Base-by-base conservation (phyloP, 2,797 vertebrate species). In the Novumbra hubbsi region DNA sequence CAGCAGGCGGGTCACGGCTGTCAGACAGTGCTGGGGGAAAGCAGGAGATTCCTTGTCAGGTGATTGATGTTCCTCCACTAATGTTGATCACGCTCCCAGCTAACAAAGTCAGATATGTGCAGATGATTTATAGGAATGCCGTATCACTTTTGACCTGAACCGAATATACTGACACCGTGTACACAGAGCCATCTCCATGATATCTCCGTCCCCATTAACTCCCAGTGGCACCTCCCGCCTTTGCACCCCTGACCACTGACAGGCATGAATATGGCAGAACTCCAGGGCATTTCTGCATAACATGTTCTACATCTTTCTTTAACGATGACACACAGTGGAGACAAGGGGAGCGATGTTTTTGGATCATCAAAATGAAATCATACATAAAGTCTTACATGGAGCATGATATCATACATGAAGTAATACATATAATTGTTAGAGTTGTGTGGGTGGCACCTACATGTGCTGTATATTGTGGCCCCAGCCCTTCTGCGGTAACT, bases 121-220 rank as follows among this genome's bases (percentile, higher is more conserved):
- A 63, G 14, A 63, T 16, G 38, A 48, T 28, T 62, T 67, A 69
- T 48, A 69, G 45, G 38, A 65, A 68, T 66, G 38, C 63, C 45
- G 48, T 38, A 21, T 60, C 21, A 24, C 38, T 34, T 15, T 17
- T 21, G 17, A 21, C 41, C 65, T 67, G 32, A 2, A 45, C 11
- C 38, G 0, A 24, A 14, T 12, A 68, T 12, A 38, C 5, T 24
- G 65, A 68, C 65, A 34, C 6, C 41, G 3, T 4, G 19, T 9
- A 19, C n/a, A 57, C 52, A 57, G 3, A 66, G 64, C 15, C 19
- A 30, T 30, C 27, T 11, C 15, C 27, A 27, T 15, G 2, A 16
- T 28, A 16, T n/a, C 64, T 0, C 19, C 30, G 5, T 66, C 30
- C 64, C 64, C 32, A 16, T 34, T 32, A 66, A 38, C 41, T 45